phyloP scores from a whole-genome alignment of 2,888 invertebrate species.

The Ischnura elegans region DNA sequence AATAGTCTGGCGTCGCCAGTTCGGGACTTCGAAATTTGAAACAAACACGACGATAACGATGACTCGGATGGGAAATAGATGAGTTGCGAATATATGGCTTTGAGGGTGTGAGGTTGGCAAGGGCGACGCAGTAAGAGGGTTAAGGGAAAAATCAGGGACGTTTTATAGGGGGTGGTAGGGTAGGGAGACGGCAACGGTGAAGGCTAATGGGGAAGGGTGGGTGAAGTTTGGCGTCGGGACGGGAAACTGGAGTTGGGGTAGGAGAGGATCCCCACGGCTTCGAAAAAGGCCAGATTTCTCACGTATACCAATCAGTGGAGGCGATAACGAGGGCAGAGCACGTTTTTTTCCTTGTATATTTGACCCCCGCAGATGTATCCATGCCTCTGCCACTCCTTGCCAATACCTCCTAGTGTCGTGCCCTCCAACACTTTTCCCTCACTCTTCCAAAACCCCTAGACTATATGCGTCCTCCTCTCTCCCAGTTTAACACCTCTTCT shows the following conservation, averaged over 20 bases:
- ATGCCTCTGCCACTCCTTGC: background rate
- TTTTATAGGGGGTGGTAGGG: background rate
- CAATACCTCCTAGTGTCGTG: background rate
- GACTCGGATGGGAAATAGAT: background rate
- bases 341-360: conserved; percentile 65
- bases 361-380: conserved; percentile 25
- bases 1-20: background rate
- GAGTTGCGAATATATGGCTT: background rate
- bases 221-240: background rate
- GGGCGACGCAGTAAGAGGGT: background rate
- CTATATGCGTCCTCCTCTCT: background rate
- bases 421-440: background rate
- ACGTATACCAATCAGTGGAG: conserved; percentile 63
- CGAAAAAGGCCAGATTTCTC: conserved; percentile 63
- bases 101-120: background rate
- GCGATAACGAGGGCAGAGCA: conserved; percentile 57
- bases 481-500: too few species aligned
- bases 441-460: background rate
- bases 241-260: background rate
- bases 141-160: background rate
- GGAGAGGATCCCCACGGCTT: background rate
- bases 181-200: background rate
- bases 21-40: conserved; percentile 53
- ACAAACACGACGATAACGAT: conserved; percentile 57
- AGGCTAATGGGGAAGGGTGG: background rate